Conservation (phyloP, 2,113 vertebrate species). For the Ginglymostoma cirratum region DNA sequence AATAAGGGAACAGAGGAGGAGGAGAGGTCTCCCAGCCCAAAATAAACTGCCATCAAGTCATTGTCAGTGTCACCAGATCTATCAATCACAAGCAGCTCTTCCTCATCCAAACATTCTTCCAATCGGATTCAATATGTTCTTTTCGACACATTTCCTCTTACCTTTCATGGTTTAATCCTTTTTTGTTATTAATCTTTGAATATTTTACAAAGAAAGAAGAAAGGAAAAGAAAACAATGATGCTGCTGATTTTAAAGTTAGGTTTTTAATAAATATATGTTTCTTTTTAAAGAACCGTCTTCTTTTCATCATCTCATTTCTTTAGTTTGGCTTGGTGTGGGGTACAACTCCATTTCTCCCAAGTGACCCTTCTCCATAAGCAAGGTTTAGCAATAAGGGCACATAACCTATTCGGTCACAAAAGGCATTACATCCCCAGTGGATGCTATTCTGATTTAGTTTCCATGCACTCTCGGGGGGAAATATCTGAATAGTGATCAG, state of each 20-base stretch:
- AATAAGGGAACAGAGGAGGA: constrained; percentile 30
- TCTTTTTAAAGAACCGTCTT: not conserved
- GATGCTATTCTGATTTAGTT: not conserved
- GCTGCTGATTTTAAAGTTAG: not conserved
- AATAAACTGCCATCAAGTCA: not conserved
- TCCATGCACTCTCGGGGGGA: not conserved
- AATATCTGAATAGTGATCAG: not conserved
- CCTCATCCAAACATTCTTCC: not conserved
- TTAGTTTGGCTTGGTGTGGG: not conserved
- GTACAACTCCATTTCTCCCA: not conserved
- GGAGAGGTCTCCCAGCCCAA: constrained; percentile 1
- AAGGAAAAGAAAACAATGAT: not conserved
- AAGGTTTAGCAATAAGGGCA: not conserved
- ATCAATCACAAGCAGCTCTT: constrained; percentile 13
- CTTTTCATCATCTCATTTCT: not conserved
- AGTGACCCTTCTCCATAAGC: not conserved
- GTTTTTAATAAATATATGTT: not conserved
- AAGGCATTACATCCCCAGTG: not conserved
- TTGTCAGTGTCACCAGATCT: not conserved
- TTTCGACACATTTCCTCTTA: not conserved
- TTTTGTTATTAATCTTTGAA: not conserved
- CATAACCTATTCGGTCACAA: not conserved
- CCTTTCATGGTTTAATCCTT: not conserved
- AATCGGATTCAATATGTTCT: not conserved
- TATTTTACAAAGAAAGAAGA: not conserved